These are phyloP conservation scores for Phaethon lepturus DNA, from an alignment of 2,113 vertebrate species.

Conservation along the genomic window DNA sequence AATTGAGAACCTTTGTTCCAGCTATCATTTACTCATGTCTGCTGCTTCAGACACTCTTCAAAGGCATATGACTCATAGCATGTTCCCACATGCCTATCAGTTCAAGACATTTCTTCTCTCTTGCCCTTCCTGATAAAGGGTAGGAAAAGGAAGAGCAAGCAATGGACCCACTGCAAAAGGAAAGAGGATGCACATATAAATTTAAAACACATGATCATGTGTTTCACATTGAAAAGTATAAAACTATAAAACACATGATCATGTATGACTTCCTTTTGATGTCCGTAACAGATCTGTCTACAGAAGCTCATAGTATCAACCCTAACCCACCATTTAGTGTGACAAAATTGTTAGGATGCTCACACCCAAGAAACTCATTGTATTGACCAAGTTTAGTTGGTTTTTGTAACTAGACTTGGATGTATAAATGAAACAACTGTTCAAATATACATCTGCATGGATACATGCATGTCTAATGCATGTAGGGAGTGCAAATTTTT, in stretches of 20 bases:
- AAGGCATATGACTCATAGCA: fast-evolving
- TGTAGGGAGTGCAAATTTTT: not conserved
- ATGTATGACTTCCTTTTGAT: not conserved
- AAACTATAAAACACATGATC: not conserved
- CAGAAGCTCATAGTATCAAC: not conserved
- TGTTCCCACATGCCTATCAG: not conserved
- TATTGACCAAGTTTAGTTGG: not conserved
- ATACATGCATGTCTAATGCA: not conserved
- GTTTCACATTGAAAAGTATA: too few species aligned
- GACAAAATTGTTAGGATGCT: not conserved
- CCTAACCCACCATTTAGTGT: fast-evolving
- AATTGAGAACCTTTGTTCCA: not conserved
- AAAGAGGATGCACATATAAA: not conserved
- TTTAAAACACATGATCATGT: not conserved
- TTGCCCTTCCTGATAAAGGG: not conserved
- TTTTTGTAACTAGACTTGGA: not conserved
- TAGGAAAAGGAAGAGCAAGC: not conserved
- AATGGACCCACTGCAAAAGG: not conserved
- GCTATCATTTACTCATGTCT: not conserved
- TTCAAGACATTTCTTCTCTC: not conserved
- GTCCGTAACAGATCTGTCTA: not conserved
- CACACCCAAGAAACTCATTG: not conserved
- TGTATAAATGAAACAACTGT: not conserved
- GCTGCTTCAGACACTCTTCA: not conserved
- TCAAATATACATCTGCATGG: not conserved